Evolutionary conservation across 2,888 invertebrate genomes (phyloP).

Genomic region (Meliscaeva auricollis): DNA sequence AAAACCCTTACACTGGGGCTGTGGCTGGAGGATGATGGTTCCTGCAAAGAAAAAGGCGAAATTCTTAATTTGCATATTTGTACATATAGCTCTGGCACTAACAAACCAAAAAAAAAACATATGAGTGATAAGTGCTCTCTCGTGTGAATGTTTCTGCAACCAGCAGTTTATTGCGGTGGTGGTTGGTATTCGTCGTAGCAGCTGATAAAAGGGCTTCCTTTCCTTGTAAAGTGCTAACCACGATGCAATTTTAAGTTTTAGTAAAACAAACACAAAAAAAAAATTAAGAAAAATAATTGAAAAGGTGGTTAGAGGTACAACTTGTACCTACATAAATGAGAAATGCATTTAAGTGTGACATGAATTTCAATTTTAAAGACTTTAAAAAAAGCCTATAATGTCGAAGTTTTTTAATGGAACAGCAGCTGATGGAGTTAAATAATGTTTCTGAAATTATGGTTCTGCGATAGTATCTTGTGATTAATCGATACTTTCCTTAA

Average conservation of each 20-base stretch:
- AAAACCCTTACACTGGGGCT: background rate
- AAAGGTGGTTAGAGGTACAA: conserved; percentile 36
- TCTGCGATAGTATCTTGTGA: background rate
- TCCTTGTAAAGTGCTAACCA: conserved; percentile 18
- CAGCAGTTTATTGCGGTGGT: conserved; percentile 40
- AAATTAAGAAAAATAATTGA: background rate
- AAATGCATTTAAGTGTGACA: conserved; percentile 33
- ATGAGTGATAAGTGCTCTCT: conserved; percentile 38
- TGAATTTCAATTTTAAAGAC: conserved; percentile 43
- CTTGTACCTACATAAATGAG: background rate
- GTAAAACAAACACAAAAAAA: background rate
- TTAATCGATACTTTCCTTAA: background rate
- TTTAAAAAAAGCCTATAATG: no score
- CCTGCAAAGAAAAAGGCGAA: background rate
- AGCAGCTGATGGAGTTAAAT: background rate
- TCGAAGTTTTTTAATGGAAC: no score
- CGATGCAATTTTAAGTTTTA: conserved; percentile 28
- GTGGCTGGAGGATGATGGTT: background rate
- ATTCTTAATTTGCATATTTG: conserved; percentile 33
- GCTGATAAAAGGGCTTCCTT: conserved; percentile 31
- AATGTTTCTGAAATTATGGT: background rate
- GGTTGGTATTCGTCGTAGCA: conserved; percentile 16
- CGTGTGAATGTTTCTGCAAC: conserved; percentile 26
- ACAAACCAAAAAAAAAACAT: conserved; percentile 4
- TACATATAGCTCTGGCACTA: conserved; percentile 5